phyloP scores from a whole-genome alignment of 64 coral and sea anemone genomes.

The Dendrophyllia cribrosa region DNA sequence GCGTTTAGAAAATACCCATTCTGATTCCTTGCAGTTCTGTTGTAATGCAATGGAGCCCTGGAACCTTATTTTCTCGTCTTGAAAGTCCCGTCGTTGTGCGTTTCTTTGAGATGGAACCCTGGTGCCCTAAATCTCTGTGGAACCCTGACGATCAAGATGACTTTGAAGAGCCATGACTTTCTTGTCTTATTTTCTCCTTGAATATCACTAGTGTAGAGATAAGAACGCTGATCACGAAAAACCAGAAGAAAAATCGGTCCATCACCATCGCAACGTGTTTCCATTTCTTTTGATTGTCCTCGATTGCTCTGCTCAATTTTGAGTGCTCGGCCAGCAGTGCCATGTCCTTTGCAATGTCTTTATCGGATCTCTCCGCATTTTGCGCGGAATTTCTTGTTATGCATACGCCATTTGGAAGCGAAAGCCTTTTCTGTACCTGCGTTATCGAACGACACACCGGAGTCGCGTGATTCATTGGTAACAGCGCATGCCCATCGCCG shows the following conservation, averaged over 20 bases:
- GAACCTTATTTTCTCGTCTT: too few relatives aligned
- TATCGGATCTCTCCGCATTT: not conserved
- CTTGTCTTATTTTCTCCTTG: constrained; percentile 72
- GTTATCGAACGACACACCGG: constrained; percentile 12
- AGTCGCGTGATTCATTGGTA: not conserved
- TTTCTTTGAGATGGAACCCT: not conserved
- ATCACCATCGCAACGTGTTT: constrained; percentile 90
- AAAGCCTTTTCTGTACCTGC: constrained; percentile 38
- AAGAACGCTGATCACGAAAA: constrained; percentile 71
- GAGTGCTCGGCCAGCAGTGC: constrained; percentile 46
- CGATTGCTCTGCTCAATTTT: constrained; percentile 49
- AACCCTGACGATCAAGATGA: too few relatives aligned
- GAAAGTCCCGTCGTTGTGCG: too few relatives aligned
- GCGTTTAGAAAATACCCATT: too few relatives aligned
- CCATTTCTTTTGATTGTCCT: constrained; percentile 74
- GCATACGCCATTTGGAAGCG: constrained; percentile 21
- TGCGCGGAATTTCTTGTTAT: not conserved
- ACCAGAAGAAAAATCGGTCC: constrained; percentile 84
- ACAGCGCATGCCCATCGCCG: constrained; percentile 7
- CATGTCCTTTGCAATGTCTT: not conserved
- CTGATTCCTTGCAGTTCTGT: too few relatives aligned
- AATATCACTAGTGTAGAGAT: constrained; percentile 66
- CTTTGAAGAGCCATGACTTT: not conserved
- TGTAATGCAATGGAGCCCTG: too few relatives aligned
- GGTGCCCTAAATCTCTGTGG: too few relatives aligned